Evolutionary conservation across 1,140 invertebrate genomes (phyloP).

Genomic region (Scaptodrosophila lebanonensis): DNA sequence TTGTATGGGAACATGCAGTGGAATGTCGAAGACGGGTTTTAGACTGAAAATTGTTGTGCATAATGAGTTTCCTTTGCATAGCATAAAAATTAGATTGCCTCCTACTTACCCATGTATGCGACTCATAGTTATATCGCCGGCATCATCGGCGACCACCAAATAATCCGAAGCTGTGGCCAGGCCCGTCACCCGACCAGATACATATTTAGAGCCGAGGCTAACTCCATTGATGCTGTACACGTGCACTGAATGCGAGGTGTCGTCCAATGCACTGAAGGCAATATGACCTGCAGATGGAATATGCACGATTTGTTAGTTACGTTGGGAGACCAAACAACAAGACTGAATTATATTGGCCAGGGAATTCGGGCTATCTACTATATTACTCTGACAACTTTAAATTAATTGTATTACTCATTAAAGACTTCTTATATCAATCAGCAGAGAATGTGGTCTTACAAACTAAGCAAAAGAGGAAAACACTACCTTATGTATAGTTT

Average conservation of each 20-base stretch:
- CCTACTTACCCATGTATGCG: conserved; percentile 75
- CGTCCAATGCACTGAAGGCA: conserved; percentile 72
- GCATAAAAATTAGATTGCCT: too few relatives aligned
- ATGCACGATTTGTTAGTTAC: too few relatives aligned
- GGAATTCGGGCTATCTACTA: too few relatives aligned
- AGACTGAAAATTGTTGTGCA: conserved; percentile 67
- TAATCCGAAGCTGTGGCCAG: conserved; percentile 78
- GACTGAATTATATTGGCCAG: too few relatives aligned
- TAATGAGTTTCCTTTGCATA: not conserved
- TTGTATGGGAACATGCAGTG: conserved; percentile 81
- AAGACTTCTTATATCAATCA: too few relatives aligned
- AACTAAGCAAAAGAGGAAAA: too few relatives aligned
- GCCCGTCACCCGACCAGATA: conserved; percentile 78
- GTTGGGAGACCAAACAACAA: too few relatives aligned
- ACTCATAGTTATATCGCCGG: conserved; percentile 80
- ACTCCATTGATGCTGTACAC: conserved; percentile 82
- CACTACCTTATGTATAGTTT: too few relatives aligned
- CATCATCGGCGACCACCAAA: conserved; percentile 79
- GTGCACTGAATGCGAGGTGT: conserved; percentile 79
- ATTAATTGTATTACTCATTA: too few relatives aligned
- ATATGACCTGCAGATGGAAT: conserved; percentile 58
- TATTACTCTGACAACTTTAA: too few relatives aligned
- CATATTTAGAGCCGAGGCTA: conserved; percentile 78
- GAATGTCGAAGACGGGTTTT: conserved; percentile 79
- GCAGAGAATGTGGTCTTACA: too few relatives aligned